These are phyloP conservation scores for Aplochiton taeniatus DNA, from an alignment of 2,797 vertebrate genomes.

Conservation along the genomic window DNA sequence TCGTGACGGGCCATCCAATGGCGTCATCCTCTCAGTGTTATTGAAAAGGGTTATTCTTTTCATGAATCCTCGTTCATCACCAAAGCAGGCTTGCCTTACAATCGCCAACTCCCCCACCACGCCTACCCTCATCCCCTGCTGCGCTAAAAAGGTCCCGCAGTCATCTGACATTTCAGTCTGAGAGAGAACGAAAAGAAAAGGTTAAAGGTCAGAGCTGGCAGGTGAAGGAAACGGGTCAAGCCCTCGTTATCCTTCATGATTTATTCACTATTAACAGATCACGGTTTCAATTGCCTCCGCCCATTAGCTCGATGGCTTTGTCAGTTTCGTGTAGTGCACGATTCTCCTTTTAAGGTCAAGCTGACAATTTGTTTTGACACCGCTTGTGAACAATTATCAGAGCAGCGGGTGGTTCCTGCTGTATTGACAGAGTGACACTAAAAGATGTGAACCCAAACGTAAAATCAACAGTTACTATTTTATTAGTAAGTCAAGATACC, in stretches of 20 bases:
- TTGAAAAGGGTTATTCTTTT: slow-evolving; percentile 19
- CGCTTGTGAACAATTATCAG: no score
- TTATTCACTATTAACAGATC: slow-evolving; percentile 58
- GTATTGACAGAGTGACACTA: no score
- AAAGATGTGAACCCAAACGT: no score
- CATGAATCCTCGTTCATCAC: slow-evolving; percentile 47
- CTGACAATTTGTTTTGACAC: no score
- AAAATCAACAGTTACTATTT: no score
- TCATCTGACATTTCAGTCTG: slow-evolving; percentile 67
- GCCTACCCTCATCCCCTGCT: slow-evolving; percentile 32
- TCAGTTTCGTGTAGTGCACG: no score
- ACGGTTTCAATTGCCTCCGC: slow-evolving; percentile 40
- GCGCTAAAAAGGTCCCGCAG: slow-evolving; percentile 31
- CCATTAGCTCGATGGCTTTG: slow-evolving; percentile 25
- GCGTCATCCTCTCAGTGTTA: slow-evolving; percentile 48
- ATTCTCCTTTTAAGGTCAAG: no score
- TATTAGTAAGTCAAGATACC: no score
- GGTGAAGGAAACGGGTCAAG: no score
- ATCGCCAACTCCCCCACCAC: no score
- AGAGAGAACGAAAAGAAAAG: slow-evolving; percentile 62
- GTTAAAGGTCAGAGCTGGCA: slow-evolving; percentile 56
- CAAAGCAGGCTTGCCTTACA: slow-evolving; percentile 31
- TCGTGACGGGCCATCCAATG: slow-evolving; percentile 8
- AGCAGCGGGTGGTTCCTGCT: no score
- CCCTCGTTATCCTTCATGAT: slow-evolving; percentile 40